Base-by-base conservation (phyloP, 2,113 vertebrate genomes). In the Origma solitaria region DNA sequence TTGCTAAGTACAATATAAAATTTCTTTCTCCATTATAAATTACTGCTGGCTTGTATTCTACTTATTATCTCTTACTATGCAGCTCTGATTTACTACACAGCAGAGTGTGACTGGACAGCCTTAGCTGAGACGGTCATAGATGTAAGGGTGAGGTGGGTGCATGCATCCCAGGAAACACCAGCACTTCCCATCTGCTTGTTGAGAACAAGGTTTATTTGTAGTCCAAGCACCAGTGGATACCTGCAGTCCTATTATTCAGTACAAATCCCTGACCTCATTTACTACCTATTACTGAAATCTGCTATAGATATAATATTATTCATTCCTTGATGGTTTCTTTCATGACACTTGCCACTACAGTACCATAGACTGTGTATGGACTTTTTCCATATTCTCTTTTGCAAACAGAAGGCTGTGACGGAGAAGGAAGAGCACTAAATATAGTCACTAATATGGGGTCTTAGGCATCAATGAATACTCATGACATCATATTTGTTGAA, bases 101-200 rank as follows among this genome's bases (percentile, higher is more conserved):
- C 23, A 0, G 1, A 68, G 58, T 35, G 10, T 7, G n/a, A 31
- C 0, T 10, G 15, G 27, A 30, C 38, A 68, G n/a, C 49, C 10
- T 24, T 27, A n/a, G 53, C 42, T 0, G 0, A 80, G 51, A 31
- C 27, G 10, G 33, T 44, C 40, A 15, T 0, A 28, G 20, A 22
- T 1, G 5, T 0, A 37, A 49, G 47, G 45, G 12, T 5, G 5
- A 40, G 61, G 61, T 25, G 35, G 62, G 22, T 51, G 62, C 27
- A 37, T 51, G 30, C 40, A 44, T 37, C n/a, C 60, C 54, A 38
- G 37, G 28, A 77, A 62, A 42, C 25, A n/a, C 19, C 2, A 4
- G 3, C 13, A 4, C 44, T 49, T 62, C 65, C 35, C 37, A 13
- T 25, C 2, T 0, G 10, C 33, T 60, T 45, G 21, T 17, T 31